A percentile compares a stretch with the other conserved stretches of the same genome.
phyloP scores from a whole-genome alignment of 1,140 invertebrate species.

The Oscheius sp. region DNA sequence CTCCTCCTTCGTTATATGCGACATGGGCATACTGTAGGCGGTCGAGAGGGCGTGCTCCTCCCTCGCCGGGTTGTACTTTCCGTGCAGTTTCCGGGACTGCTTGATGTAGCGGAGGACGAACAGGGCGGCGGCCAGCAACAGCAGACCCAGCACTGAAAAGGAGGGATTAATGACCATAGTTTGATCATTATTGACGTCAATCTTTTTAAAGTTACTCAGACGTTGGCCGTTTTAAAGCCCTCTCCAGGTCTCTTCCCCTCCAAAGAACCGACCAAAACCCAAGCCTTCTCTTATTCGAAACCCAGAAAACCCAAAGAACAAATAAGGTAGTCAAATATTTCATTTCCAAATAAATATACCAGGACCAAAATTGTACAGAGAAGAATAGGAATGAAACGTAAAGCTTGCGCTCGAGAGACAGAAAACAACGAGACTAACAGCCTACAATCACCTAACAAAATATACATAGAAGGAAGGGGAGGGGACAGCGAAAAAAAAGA shows the following conservation, averaged over 20 bases:
- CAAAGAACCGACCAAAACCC: no score
- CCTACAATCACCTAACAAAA: not conserved
- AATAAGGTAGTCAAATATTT: no score
- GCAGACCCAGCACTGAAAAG: constrained; percentile 46
- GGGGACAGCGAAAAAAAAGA: constrained; percentile 1
- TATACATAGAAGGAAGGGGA: no score
- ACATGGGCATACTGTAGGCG: constrained; percentile 48
- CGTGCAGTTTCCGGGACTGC: constrained; percentile 46
- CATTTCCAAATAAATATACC: constrained; percentile 3
- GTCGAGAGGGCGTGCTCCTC: constrained; percentile 42
- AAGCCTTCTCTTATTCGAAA: no score
- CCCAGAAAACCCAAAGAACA: no score
- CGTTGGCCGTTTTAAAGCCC: no score
- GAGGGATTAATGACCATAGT: no score
- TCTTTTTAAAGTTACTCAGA: no score
- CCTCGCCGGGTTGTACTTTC: constrained; percentile 52
- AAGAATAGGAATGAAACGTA: constrained; percentile 6
- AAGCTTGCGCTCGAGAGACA: not conserved
- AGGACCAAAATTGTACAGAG: not conserved
- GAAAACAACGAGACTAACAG: not conserved
- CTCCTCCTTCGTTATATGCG: constrained; percentile 46
- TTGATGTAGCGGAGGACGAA: constrained; percentile 48
- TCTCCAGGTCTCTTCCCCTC: no score
- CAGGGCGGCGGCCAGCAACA: constrained; percentile 38
- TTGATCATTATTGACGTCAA: no score